Evolutionary conservation across 2,888 invertebrate species (phyloP).

Genomic region (Acleris cristana): DNA sequence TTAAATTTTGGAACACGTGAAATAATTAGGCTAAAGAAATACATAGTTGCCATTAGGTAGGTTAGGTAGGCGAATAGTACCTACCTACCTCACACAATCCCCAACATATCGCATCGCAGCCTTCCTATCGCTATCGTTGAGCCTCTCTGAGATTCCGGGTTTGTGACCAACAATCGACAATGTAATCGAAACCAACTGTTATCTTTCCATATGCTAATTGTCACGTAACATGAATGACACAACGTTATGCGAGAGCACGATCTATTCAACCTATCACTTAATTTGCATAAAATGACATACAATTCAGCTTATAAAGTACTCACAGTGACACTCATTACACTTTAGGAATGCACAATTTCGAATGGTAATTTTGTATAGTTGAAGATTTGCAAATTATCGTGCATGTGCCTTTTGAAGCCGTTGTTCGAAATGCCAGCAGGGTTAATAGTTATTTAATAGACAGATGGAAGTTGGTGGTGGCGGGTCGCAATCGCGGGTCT

Average conservation of each 20-base stretch:
- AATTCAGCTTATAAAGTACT: slow-evolving; percentile 7
- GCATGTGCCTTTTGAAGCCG: slow-evolving; percentile 25
- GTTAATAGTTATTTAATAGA: slow-evolving; percentile 58
- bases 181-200: not conserved
- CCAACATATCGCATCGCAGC: no score
- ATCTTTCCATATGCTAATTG: slow-evolving; percentile 1
- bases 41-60: no score
- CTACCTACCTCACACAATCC: no score
- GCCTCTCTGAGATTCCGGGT: no score
- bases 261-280: slow-evolving; percentile 1
- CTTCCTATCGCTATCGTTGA: no score
- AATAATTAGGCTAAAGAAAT: no score
- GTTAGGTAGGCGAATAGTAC: no score
- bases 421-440: slow-evolving; percentile 47
- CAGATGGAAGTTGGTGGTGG: slow-evolving; percentile 32
- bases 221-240: slow-evolving; percentile 2
- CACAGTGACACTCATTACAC: slow-evolving; percentile 21
- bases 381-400: slow-evolving; percentile 24
- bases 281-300: slow-evolving; percentile 14
- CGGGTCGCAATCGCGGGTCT: slow-evolving; percentile 42
- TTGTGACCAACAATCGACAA: not conserved
- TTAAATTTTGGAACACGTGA: no score
- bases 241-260: not conserved
- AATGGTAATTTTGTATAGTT: slow-evolving; percentile 23
- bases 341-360: slow-evolving; percentile 11